Percentiles rank a stretch among this genome's conserved stretches.
Conservation (phyloP, 2,888 invertebrate species). For the Serripes groenlandicus region DNA sequence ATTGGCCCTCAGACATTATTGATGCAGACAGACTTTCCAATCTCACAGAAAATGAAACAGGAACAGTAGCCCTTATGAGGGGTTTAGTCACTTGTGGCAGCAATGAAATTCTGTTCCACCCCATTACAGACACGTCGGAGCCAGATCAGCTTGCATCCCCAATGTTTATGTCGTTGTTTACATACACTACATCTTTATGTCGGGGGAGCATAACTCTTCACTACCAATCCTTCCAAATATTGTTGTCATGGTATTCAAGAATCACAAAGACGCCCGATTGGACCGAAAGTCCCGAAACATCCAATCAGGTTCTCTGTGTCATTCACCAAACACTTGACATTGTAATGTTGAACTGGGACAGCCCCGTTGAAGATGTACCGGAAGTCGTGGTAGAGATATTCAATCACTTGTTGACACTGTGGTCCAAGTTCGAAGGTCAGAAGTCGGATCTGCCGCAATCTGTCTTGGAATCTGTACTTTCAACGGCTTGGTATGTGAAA, state of each 20-base stretch:
- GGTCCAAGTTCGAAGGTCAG: conserved; percentile 52
- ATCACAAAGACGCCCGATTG: conserved; percentile 45
- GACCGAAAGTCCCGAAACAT: conserved; percentile 18
- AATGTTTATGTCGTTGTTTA: conserved; percentile 37
- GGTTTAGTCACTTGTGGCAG: conserved; percentile 67
- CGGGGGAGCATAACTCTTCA: conserved; percentile 66
- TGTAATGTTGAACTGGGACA: conserved; percentile 81
- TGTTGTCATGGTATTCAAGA: conserved; percentile 67
- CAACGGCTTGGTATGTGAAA: conserved; percentile 79
- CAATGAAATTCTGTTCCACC: conserved; percentile 40
- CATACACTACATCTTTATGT: conserved; percentile 62
- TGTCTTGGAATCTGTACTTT: conserved; percentile 60
- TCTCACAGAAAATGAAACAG: conserved; percentile 23
- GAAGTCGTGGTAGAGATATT: conserved; percentile 76
- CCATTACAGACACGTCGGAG: neutral
- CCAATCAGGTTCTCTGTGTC: conserved; percentile 30
- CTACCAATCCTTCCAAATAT: conserved; percentile 70
- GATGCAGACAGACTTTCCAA: neutral
- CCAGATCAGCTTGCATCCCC: neutral
- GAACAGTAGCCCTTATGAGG: conserved; percentile 58
- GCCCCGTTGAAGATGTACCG: conserved; percentile 83
- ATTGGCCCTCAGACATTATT: no score
- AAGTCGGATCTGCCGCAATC: conserved; percentile 53
- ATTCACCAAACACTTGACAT: conserved; percentile 70
- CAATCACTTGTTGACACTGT: conserved; percentile 70